Conservation (phyloP, 2,113 vertebrate genomes). For the Pollimyrus isidori region DNA sequence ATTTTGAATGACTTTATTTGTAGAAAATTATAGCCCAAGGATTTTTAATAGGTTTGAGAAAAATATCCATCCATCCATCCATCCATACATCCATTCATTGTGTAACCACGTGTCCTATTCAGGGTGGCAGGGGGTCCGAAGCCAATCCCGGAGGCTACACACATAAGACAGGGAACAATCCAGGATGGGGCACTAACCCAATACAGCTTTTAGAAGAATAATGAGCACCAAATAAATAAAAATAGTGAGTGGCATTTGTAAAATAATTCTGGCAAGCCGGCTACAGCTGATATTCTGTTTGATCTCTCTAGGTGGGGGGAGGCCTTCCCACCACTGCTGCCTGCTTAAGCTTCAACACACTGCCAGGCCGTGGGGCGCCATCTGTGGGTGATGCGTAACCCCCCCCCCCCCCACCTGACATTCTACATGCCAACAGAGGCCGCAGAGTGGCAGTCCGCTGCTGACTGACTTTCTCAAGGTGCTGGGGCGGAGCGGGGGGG, state of each 20-base stretch:
- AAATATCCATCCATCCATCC: not conserved
- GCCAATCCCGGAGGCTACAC: not conserved
- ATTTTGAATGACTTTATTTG: not conserved
- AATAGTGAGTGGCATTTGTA: not conserved
- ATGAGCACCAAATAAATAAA: not conserved
- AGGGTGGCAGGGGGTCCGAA: not conserved
- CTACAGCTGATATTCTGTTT: not conserved
- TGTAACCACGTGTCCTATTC: not conserved
- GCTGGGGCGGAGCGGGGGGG: not conserved
- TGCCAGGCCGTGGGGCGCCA: constrained; percentile 19
- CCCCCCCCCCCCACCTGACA: constrained; percentile 36
- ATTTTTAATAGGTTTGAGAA: not conserved
- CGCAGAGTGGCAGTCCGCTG: constrained; percentile 25
- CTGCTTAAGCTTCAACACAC: not conserved
- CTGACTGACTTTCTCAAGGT: constrained; percentile 19
- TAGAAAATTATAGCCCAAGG: not conserved
- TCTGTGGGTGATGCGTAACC: constrained; percentile 29
- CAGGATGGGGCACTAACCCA: not conserved
- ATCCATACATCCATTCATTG: not conserved
- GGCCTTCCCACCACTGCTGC: not conserved
- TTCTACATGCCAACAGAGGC: constrained; percentile 19
- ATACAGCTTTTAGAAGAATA: not conserved
- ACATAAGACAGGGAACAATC: not conserved
- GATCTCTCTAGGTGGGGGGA: not conserved
- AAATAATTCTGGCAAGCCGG: not conserved